These are phyloP conservation scores for Dinocampus coccinellae DNA, from an alignment of 2,888 invertebrate genomes.

Conservation along the genomic window DNA sequence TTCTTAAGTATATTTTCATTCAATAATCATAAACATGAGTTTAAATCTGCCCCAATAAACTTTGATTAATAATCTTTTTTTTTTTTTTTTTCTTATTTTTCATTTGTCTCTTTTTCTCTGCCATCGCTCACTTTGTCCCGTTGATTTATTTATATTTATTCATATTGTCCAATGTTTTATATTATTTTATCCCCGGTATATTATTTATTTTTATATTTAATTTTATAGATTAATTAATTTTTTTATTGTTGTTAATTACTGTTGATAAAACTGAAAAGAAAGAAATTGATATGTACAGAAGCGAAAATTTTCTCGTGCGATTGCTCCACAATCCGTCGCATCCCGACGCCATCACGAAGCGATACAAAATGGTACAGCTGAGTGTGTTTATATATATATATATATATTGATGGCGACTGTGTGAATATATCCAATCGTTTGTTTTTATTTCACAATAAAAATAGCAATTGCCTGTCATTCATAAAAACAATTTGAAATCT, in stretches of 20 bases:
- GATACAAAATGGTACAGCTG: neutral
- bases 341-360: conserved; percentile 24
- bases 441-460: neutral
- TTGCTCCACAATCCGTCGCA: conserved; percentile 13
- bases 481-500: neutral
- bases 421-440: neutral
- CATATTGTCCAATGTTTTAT: no score
- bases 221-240: no score
- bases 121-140: no score
- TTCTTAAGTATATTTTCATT: neutral
- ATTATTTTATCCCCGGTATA: no score
- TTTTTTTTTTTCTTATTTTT: neutral
- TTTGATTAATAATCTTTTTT: conserved; percentile 22
- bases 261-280: neutral
- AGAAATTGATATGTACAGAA: neutral
- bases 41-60: neutral
- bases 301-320: neutral
- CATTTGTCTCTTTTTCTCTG: neutral
- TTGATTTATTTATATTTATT: neutral
- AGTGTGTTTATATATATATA: neutral
- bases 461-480: neutral
- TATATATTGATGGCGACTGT: neutral
- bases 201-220: no score
- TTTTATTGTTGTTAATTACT: no score
- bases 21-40: neutral